Conservation (phyloP, 2,797 vertebrate genomes). For the Chaenodraco wilsoni region DNA sequence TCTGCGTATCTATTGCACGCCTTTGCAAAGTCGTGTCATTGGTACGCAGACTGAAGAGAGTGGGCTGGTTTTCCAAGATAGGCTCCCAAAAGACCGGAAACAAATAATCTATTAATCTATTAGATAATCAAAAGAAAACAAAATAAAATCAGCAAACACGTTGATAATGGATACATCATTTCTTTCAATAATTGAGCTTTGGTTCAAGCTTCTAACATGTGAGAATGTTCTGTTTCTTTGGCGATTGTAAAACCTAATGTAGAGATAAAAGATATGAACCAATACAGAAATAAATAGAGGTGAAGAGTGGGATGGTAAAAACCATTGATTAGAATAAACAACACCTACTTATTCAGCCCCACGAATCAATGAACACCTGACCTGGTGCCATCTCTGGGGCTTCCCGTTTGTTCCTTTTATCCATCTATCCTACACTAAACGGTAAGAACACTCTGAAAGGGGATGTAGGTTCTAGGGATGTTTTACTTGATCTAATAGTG, state of each 20-base stretch:
- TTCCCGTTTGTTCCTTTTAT: slow-evolving; percentile 37
- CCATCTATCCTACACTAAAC: slow-evolving; percentile 46
- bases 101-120: too few relatives aligned
- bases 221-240: background rate
- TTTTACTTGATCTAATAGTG: slow-evolving; percentile 6
- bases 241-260: slow-evolving; percentile 35
- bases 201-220: too few relatives aligned
- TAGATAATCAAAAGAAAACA: too few relatives aligned
- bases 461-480: slow-evolving; percentile 20
- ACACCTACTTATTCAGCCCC: slow-evolving; percentile 47
- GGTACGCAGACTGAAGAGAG: too few relatives aligned
- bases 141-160: too few relatives aligned
- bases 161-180: too few relatives aligned
- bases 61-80: background rate
- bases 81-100: too few relatives aligned
- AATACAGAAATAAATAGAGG: slow-evolving; percentile 27
- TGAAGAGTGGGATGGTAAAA: slow-evolving; percentile 50
- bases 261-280: slow-evolving; percentile 9
- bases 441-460: slow-evolving; percentile 5
- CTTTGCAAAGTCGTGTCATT: too few relatives aligned
- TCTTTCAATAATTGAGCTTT: too few relatives aligned
- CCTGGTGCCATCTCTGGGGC: slow-evolving; percentile 25
- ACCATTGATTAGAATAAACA: slow-evolving; percentile 56
- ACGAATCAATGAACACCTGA: slow-evolving; percentile 57
- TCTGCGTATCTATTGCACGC: too few relatives aligned